Percentiles rank a stretch among this genome's conserved stretches.
Evolutionary conservation across 2,888 invertebrate genomes (phyloP).

Genomic region (Hypselothyrea guttata): DNA sequence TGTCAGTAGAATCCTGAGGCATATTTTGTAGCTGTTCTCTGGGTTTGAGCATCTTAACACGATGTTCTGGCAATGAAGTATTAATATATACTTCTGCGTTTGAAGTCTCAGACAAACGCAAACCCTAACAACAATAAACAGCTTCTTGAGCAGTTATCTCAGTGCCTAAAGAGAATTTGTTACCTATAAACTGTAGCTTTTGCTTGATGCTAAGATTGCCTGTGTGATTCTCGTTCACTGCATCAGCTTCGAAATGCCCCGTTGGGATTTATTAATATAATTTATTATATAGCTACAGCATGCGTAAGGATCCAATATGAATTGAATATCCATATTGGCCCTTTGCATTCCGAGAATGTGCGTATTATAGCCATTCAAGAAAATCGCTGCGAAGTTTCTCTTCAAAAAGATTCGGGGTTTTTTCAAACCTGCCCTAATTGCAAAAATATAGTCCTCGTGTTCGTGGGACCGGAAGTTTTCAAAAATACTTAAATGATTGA

Average conservation of each 20-base stretch:
- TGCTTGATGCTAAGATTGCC: background rate
- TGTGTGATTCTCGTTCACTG: background rate
- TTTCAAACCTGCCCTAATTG: constrained; percentile 21
- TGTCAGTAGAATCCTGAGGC: too few relatives aligned
- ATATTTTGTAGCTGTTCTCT: too few relatives aligned
- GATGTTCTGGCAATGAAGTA: too few relatives aligned
- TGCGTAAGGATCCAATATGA: constrained; percentile 13
- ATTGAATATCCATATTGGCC: constrained; percentile 16
- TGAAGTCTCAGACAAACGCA: too few relatives aligned
- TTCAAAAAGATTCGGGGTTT: constrained; percentile 20
- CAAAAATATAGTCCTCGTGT: background rate
- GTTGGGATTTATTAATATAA: constrained; percentile 16
- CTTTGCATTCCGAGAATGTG: constrained; percentile 11
- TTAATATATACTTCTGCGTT: too few relatives aligned
- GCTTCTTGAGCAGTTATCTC: background rate
- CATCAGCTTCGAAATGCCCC: constrained; percentile 17
- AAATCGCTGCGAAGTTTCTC: constrained; percentile 2
- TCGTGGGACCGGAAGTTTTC: background rate
- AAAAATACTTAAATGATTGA: too few relatives aligned
- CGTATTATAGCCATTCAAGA: constrained; percentile 9
- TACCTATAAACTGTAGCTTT: background rate
- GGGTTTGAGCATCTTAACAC: too few relatives aligned
- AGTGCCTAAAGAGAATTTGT: background rate
- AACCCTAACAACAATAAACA: background rate
- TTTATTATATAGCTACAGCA: constrained; percentile 14